Base-by-base conservation (phyloP, 2,888 invertebrate species). In the Torymus auratus region DNA sequence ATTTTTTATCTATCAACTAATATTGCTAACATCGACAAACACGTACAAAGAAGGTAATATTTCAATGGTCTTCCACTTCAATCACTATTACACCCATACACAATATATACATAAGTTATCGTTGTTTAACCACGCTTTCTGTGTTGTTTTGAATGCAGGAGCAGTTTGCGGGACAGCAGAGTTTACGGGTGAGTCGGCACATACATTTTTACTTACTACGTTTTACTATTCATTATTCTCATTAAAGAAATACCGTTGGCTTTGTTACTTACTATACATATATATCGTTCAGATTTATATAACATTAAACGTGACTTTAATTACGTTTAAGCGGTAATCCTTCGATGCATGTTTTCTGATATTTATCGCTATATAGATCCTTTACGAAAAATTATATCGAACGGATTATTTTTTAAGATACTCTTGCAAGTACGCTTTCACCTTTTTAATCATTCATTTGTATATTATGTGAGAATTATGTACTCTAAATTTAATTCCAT, bases 111-210 rank as follows among this genome's bases (percentile, higher is more conserved):
- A 14, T 23, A 17, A 62, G 77, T 81, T 82, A 78, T 82, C 80
- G 79, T 86, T 86, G 86, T 88, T 55, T 81, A 89, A 88, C 85
- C 86, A 85, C 86, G 85, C 85, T 88, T 89, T 89, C 86, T 89
- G 83, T 87, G 86, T 89, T 88, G 85, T 88, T 84, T 86, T 86
- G 81, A 85, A 91, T 91, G 89, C 93, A 96, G 96, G 95, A 95
- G 95, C 94, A 96, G 96, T 93, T 95, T 96, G 92, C 96, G 95
- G 92, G 96, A 96, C 93, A 96, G 96, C 94, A 95, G 96, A 92
- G 94, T 96, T 92, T 96, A 96, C 92, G 96, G 96, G 94, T 94
- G 91, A 94, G 94, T 93, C 86, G 14, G 64, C 70, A 58, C 23
- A 68, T 1, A 53, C 53, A 58, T 28, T 76, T 68, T 52, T 78